A percentile compares a stretch with the other conserved stretches of the same genome.
Conservation (phyloP, 2,797 vertebrate genomes). For the Sciurus vulgaris region DNA sequence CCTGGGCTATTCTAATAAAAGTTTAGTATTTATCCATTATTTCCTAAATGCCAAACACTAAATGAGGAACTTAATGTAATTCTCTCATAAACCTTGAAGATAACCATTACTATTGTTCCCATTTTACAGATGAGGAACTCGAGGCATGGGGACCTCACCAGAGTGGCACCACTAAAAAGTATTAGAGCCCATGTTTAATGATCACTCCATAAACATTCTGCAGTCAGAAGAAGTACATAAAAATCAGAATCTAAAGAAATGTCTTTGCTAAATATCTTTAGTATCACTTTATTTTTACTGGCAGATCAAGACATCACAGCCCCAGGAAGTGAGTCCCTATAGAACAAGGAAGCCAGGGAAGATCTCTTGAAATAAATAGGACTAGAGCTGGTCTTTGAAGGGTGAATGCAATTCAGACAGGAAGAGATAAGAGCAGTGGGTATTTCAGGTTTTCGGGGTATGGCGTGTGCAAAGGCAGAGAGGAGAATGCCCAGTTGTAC, state of each 20-base stretch:
- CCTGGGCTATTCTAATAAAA: neutral
- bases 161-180: neutral
- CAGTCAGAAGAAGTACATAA: neutral
- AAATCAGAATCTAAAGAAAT: neutral
- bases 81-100: neutral
- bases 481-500: neutral
- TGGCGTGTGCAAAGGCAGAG: neutral
- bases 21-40: neutral
- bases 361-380: constrained; percentile 29
- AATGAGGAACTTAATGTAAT: constrained; percentile 19
- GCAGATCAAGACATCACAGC: constrained; percentile 9
- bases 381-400: neutral
- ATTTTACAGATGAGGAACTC: constrained; percentile 12
- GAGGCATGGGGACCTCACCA: neutral
- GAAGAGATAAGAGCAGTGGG: neutral
- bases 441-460: neutral
- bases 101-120: neutral
- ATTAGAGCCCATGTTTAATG: constrained; percentile 15
- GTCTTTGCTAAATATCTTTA: neutral
- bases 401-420: constrained; percentile 5
- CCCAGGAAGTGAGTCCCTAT: neutral
- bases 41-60: neutral
- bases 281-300: neutral
- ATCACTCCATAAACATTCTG: neutral
- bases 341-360: neutral